These are phyloP conservation scores for Ondatra zibethicus DNA, from an alignment of 2,113 vertebrate genomes.

Conservation along the genomic window DNA sequence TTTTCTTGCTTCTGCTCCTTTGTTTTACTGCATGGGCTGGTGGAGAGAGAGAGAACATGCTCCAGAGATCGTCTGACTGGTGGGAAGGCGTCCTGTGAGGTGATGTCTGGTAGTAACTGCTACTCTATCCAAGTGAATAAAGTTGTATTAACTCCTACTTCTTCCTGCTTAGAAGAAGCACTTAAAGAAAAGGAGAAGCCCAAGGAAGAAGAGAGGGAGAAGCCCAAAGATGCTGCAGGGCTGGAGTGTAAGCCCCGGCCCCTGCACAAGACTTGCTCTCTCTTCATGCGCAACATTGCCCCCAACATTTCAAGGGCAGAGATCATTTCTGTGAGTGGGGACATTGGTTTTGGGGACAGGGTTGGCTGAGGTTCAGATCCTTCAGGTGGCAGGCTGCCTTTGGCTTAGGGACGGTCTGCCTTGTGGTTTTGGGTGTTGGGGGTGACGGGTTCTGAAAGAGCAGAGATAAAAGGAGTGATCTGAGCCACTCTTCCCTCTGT, in stretches of 20 bases:
- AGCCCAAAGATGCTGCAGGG: slow-evolving; percentile 89
- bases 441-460: background rate
- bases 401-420: background rate
- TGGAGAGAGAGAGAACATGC: background rate
- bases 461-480: background rate
- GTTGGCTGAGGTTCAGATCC: background rate
- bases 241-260: slow-evolving; percentile 92
- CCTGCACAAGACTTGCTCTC: slow-evolving; percentile 93
- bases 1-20: background rate
- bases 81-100: background rate
- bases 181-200: slow-evolving; percentile 80
- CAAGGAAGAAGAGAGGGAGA: slow-evolving; percentile 86
- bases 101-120: background rate
- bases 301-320: slow-evolving; percentile 94
- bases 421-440: background rate
- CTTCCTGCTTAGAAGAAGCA: slow-evolving; percentile 71
- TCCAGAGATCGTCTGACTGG: background rate
- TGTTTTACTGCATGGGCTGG: background rate
- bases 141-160: background rate
- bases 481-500: background rate
- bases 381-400: background rate
- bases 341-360: background rate
- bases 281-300: slow-evolving; percentile 95
- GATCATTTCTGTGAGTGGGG: slow-evolving; percentile 92
- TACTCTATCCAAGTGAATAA: background rate